Base-by-base conservation (phyloP, 2,797 vertebrate species). In the Pelochelys cantorii region DNA sequence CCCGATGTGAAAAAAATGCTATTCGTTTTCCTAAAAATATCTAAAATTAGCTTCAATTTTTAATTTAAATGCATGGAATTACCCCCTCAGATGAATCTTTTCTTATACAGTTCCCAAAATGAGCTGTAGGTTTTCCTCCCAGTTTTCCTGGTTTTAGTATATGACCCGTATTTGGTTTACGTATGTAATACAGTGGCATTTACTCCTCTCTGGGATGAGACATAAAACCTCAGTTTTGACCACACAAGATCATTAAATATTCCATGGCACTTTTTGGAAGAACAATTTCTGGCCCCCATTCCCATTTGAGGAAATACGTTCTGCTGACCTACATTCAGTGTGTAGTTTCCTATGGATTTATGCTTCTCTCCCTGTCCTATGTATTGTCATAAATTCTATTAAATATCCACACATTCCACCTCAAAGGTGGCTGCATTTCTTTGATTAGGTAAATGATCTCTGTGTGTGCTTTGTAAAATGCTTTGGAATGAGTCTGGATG, bases 231-330 rank as follows among this genome's bases (percentile, higher is more conserved):
- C 14, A 23, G 4, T 13, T 48, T 71, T 54, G 57, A 22, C 48
- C 79, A 4, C 22, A 53, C 3, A 0, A 52, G 79, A 13, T 20
- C 9, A 0, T n/a, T 56, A 59, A 29, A 62, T 10, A 60, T 25
- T 29, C 23, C 74, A 17, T 31, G 77, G 59, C 15, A 57, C 27
- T 2, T 1, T 2, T 1, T 0, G 25, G 23, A 77, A 48, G 23
- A 75, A 22, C 23, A 7, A 14, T 0, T 7, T 74, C 52, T 65
- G 59, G 34, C 15, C 13, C 0, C 0, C 4, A 13, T 2, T 29
- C 57, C 85, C 13, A 0, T 23, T 8, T 8, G 31, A 0, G 1
- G 27, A 9, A 87, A 85, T 74, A 31, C 31, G 60, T n/a, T 48
- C 27, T 23, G 3, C 14, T 25, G n/a, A 29, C 5, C 12, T 1